These are phyloP conservation scores for Caenorhabditis inopinata DNA, from an alignment of 1,140 invertebrate species.

Conservation along the genomic window DNA sequence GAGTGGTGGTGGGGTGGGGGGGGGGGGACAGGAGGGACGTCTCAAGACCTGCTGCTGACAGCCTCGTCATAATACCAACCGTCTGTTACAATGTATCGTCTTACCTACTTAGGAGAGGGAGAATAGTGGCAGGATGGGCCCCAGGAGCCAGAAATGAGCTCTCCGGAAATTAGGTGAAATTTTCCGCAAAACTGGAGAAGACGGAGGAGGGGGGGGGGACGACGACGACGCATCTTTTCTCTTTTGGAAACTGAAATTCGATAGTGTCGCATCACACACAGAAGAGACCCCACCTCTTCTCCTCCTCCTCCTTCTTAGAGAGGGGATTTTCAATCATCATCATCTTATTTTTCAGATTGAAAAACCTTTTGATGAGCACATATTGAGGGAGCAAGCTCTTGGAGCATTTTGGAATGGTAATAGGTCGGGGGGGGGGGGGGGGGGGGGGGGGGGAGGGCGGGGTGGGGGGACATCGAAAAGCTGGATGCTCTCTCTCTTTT, in stretches of 20 bases:
- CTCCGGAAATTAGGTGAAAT: conserved; percentile 29
- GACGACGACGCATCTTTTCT: background rate
- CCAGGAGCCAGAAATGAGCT: too few species aligned
- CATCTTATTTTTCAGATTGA: conserved; percentile 28
- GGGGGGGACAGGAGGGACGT: too few species aligned
- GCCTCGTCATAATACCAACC: conserved; percentile 17
- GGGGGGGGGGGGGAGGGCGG: too few species aligned
- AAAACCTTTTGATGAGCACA: too few species aligned
- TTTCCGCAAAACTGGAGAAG: background rate
- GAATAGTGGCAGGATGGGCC: too few species aligned
- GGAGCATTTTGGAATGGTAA: too few species aligned
- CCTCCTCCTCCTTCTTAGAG: background rate
- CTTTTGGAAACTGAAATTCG: conserved; percentile 22
- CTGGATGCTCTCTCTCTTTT: background rate
- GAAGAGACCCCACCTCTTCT: background rate
- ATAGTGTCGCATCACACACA: background rate
- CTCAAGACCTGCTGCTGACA: conserved; percentile 29
- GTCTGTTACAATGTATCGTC: conserved; percentile 34
- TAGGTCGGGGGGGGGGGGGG: too few species aligned
- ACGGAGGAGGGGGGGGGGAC: background rate
- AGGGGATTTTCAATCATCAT: conserved; percentile 29
- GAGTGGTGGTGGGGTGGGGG: too few species aligned
- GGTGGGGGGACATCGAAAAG: background rate
- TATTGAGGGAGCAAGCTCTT: too few species aligned
- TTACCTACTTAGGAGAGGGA: background rate